These are phyloP conservation scores for Petrocephalus microphthalmus DNA, from an alignment of 2,113 vertebrate species.

Conservation along the genomic window DNA sequence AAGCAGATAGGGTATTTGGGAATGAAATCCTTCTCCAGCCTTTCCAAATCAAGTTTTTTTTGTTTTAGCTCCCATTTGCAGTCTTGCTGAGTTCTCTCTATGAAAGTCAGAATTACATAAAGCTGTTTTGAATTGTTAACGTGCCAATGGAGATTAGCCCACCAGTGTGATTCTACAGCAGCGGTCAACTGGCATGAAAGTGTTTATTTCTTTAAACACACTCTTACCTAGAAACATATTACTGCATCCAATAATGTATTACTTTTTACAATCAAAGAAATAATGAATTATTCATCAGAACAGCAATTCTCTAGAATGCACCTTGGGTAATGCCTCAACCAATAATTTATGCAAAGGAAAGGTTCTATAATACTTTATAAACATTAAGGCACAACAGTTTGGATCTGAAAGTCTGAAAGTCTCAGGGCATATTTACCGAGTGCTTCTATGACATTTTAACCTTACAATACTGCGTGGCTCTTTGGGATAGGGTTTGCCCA, in stretches of 20 bases:
- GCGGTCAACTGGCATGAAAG: neutral
- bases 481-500: neutral
- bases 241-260: neutral
- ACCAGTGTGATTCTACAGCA: neutral
- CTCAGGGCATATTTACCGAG: conserved; percentile 2
- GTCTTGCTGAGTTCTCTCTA: neutral
- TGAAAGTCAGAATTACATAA: neutral
- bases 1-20: neutral
- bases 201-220: neutral
- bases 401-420: neutral
- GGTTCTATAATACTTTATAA: neutral
- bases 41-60: conserved; percentile 4
- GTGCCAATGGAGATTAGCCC: neutral
- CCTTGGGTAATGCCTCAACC: neutral
- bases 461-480: neutral
- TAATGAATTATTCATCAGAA: conserved; percentile 18
- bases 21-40: neutral
- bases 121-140: neutral
- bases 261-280: neutral
- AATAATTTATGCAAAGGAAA: neutral
- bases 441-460: neutral
- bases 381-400: conserved; percentile 9
- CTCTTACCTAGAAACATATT: neutral
- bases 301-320: neutral
- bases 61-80: conserved; percentile 3